phyloP scores from a whole-genome alignment of 2,113 vertebrate genomes.

The Candoia aspera region DNA sequence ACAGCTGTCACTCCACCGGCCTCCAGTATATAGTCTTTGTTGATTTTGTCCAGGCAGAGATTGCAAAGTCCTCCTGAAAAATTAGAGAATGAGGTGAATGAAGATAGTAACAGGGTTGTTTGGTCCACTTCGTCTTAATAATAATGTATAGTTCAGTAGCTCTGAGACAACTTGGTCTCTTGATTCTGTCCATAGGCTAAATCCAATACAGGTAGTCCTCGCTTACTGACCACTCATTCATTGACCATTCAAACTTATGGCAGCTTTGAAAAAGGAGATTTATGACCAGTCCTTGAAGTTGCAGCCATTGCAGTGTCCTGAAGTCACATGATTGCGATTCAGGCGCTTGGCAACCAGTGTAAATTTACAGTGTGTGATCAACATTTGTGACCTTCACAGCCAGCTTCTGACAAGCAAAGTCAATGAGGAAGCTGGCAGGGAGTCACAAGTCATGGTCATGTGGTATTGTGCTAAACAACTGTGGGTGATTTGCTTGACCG shows the following conservation, averaged over 20 bases:
- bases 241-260: neutral
- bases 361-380: neutral
- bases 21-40: slow-evolving; percentile 85
- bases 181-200: neutral
- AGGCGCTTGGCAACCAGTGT: neutral
- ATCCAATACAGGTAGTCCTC: neutral
- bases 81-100: neutral
- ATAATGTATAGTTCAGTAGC: neutral
- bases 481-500: neutral
- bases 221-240: neutral
- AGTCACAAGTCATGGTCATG: neutral
- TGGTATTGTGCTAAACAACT: neutral
- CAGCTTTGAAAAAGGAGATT: neutral
- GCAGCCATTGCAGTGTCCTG: neutral
- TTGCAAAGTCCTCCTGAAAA: slow-evolving; percentile 92
- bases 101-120: neutral
- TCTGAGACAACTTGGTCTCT: neutral
- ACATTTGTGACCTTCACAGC: neutral
- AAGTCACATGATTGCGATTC: neutral
- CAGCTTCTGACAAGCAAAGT: neutral
- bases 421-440: neutral
- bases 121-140: neutral
- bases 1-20: slow-evolving; percentile 78
- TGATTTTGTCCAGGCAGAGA: slow-evolving; percentile 86
- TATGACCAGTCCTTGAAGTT: neutral